Conservation (phyloP, 1,140 invertebrate genomes). For the Paraescarpia echinospica region DNA sequence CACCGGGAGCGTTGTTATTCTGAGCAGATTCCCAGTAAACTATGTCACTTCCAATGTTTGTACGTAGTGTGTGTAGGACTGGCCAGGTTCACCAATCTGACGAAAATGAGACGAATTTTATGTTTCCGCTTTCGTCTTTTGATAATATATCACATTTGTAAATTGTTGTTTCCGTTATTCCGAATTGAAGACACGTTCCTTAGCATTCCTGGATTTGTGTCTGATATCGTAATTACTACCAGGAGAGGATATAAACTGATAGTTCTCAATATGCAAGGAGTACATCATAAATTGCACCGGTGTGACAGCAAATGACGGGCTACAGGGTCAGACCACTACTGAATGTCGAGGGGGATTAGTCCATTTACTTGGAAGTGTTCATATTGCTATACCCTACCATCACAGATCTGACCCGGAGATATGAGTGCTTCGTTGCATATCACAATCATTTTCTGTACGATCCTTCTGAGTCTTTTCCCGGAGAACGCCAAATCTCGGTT, state of each 20-base stretch:
- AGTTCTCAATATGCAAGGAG: too few relatives aligned
- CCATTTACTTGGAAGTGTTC: not conserved
- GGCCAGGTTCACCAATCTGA: not conserved
- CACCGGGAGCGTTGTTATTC: not conserved
- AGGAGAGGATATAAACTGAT: too few relatives aligned
- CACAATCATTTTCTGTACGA: not conserved
- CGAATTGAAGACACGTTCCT: too few relatives aligned
- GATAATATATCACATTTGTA: not conserved
- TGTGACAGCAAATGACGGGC: too few relatives aligned
- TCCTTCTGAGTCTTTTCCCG: not conserved
- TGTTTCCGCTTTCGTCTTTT: not conserved
- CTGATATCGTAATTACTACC: too few relatives aligned
- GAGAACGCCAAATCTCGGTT: not conserved
- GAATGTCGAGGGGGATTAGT: not conserved
- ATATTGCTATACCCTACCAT: not conserved
- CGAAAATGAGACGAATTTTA: not conserved
- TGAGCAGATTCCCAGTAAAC: not conserved
- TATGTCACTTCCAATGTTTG: not conserved
- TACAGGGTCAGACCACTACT: not conserved
- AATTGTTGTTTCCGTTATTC: not conserved
- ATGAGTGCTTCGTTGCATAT: not conserved
- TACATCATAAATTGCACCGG: too few relatives aligned
- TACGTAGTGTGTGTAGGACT: too few relatives aligned
- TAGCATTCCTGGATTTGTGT: too few relatives aligned
- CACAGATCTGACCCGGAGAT: not conserved